Evolutionary conservation across 2,113 vertebrate species (phyloP), one percentile per base, ranked within the genome.

Genomic region (Egretta garzetta): DNA sequence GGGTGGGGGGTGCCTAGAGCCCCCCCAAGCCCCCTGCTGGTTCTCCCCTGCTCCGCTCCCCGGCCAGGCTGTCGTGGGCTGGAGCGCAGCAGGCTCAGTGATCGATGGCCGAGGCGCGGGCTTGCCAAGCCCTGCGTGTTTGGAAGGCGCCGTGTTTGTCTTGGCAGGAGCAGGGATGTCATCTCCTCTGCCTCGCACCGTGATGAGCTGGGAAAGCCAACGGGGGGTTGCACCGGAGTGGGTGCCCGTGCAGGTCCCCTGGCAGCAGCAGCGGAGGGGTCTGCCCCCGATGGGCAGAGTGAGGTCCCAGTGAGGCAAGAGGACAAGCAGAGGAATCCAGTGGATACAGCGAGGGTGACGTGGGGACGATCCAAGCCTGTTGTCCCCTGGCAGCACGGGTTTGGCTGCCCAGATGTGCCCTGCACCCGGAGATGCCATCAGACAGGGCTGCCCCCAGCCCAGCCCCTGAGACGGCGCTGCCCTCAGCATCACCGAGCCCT

Each of bases 71-170:
- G 79, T 58, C 2, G 32, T n/a, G 80, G 86, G 72, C 83, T 71
- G 93, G 50, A 82, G 62, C 18, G 0, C 6, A 0, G 72, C 55
- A 3, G 58, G 63, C 50, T 86, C 2, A 2, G 91, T 95, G 95
- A 97, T 97, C 68, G 94, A 97, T 96, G 96, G 94, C 86, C 32
- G 23, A 87, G 70, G 58, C 49, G 4, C 4, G 3, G 84, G 77
- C 94, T 93, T 96, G 96, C 97, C 97, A 97, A 96, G 91, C 66
- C 83, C 91, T 68, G 91, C 70, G 9, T 91, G 94, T 95, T 97
- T 97, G 94, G 95, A 95, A 80, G 70, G 86, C 80, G 5, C 62
- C 30, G 64, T 97, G 95, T 97, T 97, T 97, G 86, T 95, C 93
- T 97, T 97, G 96, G 97, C 95, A 90, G 94, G 70, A 91, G 83